Conservation (phyloP, 2,888 invertebrate species). For the Noctua fimbriata region DNA sequence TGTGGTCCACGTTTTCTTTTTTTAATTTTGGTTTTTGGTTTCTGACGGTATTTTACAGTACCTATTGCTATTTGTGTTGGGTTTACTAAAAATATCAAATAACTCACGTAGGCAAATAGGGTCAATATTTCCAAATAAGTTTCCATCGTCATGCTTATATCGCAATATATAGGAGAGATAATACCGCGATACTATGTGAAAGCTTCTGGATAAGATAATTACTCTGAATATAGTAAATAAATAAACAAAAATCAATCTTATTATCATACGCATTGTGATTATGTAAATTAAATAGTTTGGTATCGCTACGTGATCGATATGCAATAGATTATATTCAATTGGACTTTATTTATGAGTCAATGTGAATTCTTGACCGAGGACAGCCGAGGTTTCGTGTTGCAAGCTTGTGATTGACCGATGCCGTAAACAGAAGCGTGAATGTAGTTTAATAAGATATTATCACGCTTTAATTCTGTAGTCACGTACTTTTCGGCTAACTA, state of each 20-base stretch:
- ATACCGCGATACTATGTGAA: not conserved
- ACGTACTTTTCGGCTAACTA: conserved; percentile 10
- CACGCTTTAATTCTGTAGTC: conserved; percentile 1
- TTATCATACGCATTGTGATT: conserved; percentile 10
- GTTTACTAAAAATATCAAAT: not conserved
- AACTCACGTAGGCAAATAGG: not conserved
- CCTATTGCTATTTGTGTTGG: not conserved
- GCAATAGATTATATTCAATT: conserved; percentile 21
- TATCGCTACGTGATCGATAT: conserved; percentile 51
- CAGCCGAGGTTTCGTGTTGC: conserved; percentile 54
- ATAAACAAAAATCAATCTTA: conserved; percentile 23
- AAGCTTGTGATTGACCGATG: conserved; percentile 34
- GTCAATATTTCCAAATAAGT: not conserved
- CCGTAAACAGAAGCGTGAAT: not conserved
- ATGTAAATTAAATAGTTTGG: conserved; percentile 15
- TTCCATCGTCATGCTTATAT: not conserved
- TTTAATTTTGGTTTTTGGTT: not conserved
- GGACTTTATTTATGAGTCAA: conserved; percentile 13
- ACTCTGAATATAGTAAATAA: conserved; percentile 1
- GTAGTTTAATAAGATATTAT: not conserved
- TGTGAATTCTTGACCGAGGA: not conserved
- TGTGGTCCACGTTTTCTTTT: no score
- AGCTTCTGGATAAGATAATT: conserved; percentile 22
- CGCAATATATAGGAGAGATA: not conserved
- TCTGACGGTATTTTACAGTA: not conserved